Conservation (phyloP, 2,888 invertebrate genomes). For the Synanthedon formicaeformis region DNA sequence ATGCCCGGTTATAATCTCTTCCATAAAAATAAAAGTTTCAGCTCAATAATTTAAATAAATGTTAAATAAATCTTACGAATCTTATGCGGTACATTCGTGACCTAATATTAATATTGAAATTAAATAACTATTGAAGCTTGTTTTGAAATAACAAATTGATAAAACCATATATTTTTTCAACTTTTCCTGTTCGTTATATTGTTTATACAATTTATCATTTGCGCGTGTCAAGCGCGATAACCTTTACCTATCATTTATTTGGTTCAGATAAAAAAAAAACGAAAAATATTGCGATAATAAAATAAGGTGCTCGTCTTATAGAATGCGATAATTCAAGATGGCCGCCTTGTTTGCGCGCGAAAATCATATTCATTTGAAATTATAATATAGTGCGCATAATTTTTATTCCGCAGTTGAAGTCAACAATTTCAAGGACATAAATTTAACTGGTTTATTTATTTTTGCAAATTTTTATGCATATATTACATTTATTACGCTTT, state of each 20-base stretch:
- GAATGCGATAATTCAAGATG: conserved; percentile 1
- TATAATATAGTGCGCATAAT: not conserved
- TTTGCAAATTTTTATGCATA: not conserved
- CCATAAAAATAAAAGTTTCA: too few relatives aligned
- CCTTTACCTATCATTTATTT: not conserved
- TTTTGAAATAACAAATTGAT: too few relatives aligned
- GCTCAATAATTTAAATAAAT: too few relatives aligned
- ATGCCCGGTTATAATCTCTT: too few relatives aligned
- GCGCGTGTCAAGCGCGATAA: not conserved
- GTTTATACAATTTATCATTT: not conserved
- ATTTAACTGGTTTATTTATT: not conserved
- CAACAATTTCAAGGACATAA: conserved; percentile 2
- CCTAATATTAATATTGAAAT: too few relatives aligned
- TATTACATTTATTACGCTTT: too few relatives aligned
- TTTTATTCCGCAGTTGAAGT: not conserved
- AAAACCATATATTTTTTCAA: too few relatives aligned
- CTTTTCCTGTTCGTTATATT: too few relatives aligned
- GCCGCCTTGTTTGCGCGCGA: conserved; percentile 3
- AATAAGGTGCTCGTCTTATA: not conserved
- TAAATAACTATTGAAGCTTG: too few relatives aligned
- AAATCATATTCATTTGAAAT: not conserved
- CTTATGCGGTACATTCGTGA: too few relatives aligned
- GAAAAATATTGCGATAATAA: not conserved
- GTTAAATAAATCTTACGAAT: too few relatives aligned
- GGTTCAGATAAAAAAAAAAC: not conserved